These are phyloP conservation scores for Theropithecus gelada DNA, from an alignment of 2,113 vertebrate genomes.

Conservation along the genomic window DNA sequence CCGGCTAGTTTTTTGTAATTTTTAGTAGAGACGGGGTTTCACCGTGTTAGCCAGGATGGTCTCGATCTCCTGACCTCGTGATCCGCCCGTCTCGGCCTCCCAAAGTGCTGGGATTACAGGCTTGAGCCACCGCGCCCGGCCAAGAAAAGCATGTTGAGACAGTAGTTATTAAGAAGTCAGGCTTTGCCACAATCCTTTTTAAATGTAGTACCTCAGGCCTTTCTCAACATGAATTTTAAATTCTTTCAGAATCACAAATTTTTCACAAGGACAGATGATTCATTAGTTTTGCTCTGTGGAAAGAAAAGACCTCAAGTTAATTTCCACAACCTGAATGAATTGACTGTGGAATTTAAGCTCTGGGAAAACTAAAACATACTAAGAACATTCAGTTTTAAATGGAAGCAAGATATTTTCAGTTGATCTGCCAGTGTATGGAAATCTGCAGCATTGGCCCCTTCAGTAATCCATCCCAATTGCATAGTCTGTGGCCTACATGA, in stretches of 20 bases:
- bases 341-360: conserved; percentile 46
- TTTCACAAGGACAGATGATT: conserved; percentile 43
- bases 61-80: too few relatives aligned
- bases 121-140: too few relatives aligned
- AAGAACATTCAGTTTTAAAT: conserved; percentile 29
- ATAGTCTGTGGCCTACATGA: conserved; percentile 42
- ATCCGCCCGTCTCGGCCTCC: too few relatives aligned
- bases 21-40: too few relatives aligned
- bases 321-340: conserved; percentile 35
- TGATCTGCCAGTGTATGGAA: conserved; percentile 24
- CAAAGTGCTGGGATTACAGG: too few relatives aligned
- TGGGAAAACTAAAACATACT: conserved; percentile 32
- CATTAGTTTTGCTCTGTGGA: conserved; percentile 50
- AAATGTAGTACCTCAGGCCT: conserved; percentile 23
- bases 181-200: conserved; percentile 35
- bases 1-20: too few relatives aligned
- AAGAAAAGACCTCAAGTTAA: conserved; percentile 47
- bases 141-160: conserved; percentile 62
- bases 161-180: conserved; percentile 56
- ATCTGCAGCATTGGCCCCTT: background rate
- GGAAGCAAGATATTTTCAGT: conserved; percentile 49
- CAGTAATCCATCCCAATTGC: background rate
- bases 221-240: conserved; percentile 48
- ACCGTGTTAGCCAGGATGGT: too few relatives aligned
- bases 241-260: conserved; percentile 57